Conservation (phyloP, 1,140 invertebrate species). For the Aphidius ervi region DNA sequence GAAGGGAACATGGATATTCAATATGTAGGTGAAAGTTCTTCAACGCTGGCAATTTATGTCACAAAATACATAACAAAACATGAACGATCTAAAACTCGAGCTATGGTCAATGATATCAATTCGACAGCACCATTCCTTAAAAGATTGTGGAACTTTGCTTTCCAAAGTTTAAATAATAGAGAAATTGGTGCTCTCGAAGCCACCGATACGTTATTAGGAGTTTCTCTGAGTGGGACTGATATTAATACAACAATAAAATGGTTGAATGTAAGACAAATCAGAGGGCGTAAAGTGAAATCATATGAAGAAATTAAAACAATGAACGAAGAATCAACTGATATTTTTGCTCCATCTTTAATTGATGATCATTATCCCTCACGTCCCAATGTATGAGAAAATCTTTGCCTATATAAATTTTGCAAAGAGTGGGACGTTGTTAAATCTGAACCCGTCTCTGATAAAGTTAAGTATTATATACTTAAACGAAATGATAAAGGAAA, state of each 20-base stretch:
- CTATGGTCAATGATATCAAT: conserved; percentile 25
- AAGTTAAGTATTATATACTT: conserved; percentile 23
- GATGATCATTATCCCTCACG: conserved; percentile 25
- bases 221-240: conserved; percentile 29
- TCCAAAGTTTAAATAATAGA: conserved; percentile 27
- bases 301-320: conserved; percentile 23
- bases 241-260: conserved; percentile 28
- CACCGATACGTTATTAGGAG: conserved; percentile 25
- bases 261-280: conserved; percentile 28
- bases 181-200: conserved; percentile 30
- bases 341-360: conserved; percentile 24
- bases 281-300: conserved; percentile 25
- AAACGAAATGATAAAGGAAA: not conserved
- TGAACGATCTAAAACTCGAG: conserved; percentile 24
- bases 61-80: conserved; percentile 32
- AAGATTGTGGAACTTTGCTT: conserved; percentile 26
- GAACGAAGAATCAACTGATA: conserved; percentile 23
- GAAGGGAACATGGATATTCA: conserved; percentile 31
- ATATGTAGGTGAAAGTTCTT: conserved; percentile 26
- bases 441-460: conserved; percentile 20
- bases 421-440: conserved; percentile 21
- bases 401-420: conserved; percentile 9
- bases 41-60: conserved; percentile 23
- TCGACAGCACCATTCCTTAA: conserved; percentile 24
- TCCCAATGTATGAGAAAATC: conserved; percentile 1